A percentile compares a stretch with the other conserved stretches of the same genome.
Evolutionary conservation across 2,797 vertebrate species (phyloP).

Genomic region (Peromyscus melanophrys): DNA sequence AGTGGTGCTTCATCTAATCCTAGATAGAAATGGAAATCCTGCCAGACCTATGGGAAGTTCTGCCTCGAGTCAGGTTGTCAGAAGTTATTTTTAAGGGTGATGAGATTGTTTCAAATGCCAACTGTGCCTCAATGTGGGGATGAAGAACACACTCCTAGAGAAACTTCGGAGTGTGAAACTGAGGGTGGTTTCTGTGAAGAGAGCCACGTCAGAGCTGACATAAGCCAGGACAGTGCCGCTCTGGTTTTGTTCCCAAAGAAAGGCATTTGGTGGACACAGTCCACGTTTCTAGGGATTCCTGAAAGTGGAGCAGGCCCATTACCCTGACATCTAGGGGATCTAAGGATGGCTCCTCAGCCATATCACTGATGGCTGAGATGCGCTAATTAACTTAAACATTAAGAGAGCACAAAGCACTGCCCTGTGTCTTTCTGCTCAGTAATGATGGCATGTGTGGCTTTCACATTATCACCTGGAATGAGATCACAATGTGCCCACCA

Average conservation of each 20-base stretch:
- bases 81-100: slow-evolving; percentile 68
- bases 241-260: slow-evolving; percentile 20
- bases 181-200: slow-evolving; percentile 59
- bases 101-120: slow-evolving; percentile 73
- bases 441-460: neutral
- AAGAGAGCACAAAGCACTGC: neutral
- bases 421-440: neutral
- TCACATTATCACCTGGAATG: neutral
- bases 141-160: slow-evolving; percentile 39
- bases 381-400: slow-evolving; percentile 50
- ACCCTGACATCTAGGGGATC: neutral
- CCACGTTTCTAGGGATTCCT: slow-evolving; percentile 71
- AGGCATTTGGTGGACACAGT: slow-evolving; percentile 50
- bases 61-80: slow-evolving; percentile 57
- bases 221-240: slow-evolving; percentile 60
- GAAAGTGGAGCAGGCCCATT: neutral
- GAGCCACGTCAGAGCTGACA: slow-evolving; percentile 29
- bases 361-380: neutral
- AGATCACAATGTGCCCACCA: neutral
- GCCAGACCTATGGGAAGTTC: slow-evolving; percentile 43
- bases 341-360: neutral
- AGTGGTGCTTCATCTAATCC: slow-evolving; percentile 9
- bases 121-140: slow-evolving; percentile 18
- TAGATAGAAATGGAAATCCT: slow-evolving; percentile 57
- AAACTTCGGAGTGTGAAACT: slow-evolving; percentile 60